Evolutionary conservation across 1,140 invertebrate genomes (phyloP).

Genomic region (Microvelia longipes): DNA sequence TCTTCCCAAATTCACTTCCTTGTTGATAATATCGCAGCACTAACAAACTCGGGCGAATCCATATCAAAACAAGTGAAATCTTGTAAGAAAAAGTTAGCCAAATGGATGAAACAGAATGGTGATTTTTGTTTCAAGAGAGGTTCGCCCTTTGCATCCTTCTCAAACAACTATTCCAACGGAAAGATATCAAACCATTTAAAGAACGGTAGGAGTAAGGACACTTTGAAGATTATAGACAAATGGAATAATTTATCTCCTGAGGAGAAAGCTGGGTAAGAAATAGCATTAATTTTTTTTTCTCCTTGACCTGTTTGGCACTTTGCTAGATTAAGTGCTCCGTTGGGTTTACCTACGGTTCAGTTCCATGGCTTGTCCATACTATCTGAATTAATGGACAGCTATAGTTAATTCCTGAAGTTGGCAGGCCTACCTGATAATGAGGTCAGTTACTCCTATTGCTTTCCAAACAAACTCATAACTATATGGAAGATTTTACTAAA

Average conservation of each 20-base stretch:
- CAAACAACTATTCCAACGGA: slow-evolving; percentile 18
- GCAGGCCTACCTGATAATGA: no score
- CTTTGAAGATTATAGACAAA: slow-evolving; percentile 40
- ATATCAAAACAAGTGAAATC: slow-evolving; percentile 28
- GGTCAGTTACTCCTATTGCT: no score
- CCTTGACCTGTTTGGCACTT: no score
- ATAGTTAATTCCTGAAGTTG: no score
- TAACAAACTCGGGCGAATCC: slow-evolving; percentile 35
- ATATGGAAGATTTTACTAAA: no score
- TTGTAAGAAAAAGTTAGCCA: slow-evolving; percentile 37
- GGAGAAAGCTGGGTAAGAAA: slow-evolving; percentile 33
- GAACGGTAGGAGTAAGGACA: slow-evolving; percentile 29
- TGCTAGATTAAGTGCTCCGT: no score
- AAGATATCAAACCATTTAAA: slow-evolving; percentile 24
- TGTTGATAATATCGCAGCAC: slow-evolving; percentile 51
- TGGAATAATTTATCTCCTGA: slow-evolving; percentile 44
- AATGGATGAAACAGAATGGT: slow-evolving; percentile 44
- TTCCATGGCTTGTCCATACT: no score
- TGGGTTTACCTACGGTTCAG: no score
- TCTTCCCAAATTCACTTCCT: slow-evolving; percentile 66
- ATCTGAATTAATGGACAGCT: no score
- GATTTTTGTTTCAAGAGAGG: slow-evolving; percentile 1
- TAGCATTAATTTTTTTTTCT: no score
- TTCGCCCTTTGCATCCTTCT: background rate
- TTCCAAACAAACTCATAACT: no score